These are phyloP conservation scores for Peromyscus polionotus DNA, from an alignment of 2,113 vertebrate genomes.

Conservation along the genomic window DNA sequence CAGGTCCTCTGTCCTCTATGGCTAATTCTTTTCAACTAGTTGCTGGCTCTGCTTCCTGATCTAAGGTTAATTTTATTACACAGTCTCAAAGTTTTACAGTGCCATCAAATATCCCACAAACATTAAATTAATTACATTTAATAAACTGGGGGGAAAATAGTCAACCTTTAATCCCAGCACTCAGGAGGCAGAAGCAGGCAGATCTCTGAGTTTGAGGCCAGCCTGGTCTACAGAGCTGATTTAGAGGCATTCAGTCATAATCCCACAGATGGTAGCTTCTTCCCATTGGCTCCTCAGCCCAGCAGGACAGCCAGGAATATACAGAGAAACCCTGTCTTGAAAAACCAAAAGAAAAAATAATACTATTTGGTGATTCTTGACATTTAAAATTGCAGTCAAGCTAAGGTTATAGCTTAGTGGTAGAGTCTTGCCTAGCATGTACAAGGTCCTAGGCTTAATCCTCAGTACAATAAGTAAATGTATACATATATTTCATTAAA, in stretches of 20 bases:
- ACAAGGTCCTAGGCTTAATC: background rate
- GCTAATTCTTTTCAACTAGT: background rate
- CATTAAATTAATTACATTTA: background rate
- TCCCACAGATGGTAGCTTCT: too few species aligned
- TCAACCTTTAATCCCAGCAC: background rate
- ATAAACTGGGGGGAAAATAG: background rate
- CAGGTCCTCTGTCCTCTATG: background rate
- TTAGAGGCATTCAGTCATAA: too few species aligned
- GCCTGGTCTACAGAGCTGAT: background rate
- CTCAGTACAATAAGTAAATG: background rate
- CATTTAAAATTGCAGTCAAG: slow-evolving; percentile 41
- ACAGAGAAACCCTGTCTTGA: background rate
- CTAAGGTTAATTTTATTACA: background rate
- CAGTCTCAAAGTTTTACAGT: background rate
- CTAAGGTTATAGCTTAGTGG: background rate
- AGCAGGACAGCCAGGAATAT: background rate
- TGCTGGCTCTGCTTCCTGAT: background rate
- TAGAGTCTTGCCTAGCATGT: background rate
- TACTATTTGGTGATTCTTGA: slow-evolving; percentile 33
- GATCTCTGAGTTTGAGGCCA: background rate
- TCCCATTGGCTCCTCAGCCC: too few species aligned
- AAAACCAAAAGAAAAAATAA: background rate
- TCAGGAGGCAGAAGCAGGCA: background rate
- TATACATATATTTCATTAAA: background rate
- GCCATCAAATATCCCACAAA: background rate